Conservation (phyloP, 2,888 invertebrate species). For the Hyles lineata region DNA sequence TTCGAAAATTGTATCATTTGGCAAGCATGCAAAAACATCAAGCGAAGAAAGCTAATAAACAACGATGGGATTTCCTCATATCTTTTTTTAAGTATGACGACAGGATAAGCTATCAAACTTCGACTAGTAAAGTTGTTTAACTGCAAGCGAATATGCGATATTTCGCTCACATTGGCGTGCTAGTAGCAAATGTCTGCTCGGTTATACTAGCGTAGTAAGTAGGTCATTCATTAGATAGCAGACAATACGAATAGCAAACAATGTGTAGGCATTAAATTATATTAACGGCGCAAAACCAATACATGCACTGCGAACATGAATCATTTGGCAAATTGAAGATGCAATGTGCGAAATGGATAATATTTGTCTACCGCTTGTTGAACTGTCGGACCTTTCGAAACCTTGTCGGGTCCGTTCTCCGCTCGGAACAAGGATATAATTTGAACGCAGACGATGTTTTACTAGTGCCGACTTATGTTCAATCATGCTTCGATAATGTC, state of each 20-base stretch:
- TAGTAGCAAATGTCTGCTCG: slow-evolving; percentile 10
- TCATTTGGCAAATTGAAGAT: not conserved
- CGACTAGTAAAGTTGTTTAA: not conserved
- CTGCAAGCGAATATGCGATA: not conserved
- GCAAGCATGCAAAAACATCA: slow-evolving; percentile 46
- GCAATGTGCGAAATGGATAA: not conserved
- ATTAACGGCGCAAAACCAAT: slow-evolving; percentile 27
- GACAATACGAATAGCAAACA: slow-evolving; percentile 48
- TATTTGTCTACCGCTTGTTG: not conserved
- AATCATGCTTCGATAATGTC: not conserved
- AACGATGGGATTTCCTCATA: slow-evolving; percentile 43
- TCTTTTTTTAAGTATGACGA: slow-evolving; percentile 32
- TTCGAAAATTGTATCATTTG: slow-evolving; percentile 50
- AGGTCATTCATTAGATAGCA: slow-evolving; percentile 40
- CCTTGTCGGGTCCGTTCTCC: slow-evolving; percentile 5
- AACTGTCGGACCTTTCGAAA: slow-evolving; percentile 5
- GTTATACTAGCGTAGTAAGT: slow-evolving; percentile 23
- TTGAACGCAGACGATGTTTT: not conserved
- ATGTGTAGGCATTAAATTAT: slow-evolving; percentile 43
- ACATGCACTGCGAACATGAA: slow-evolving; percentile 10
- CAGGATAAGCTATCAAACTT: not conserved
- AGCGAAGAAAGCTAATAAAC: slow-evolving; percentile 40
- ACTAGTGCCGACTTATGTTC: too few species aligned
- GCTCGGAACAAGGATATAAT: slow-evolving; percentile 19
- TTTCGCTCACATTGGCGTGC: slow-evolving; percentile 4